Evolutionary conservation across 2,113 vertebrate species (phyloP).

Genomic region (Lophura nycthemera): DNA sequence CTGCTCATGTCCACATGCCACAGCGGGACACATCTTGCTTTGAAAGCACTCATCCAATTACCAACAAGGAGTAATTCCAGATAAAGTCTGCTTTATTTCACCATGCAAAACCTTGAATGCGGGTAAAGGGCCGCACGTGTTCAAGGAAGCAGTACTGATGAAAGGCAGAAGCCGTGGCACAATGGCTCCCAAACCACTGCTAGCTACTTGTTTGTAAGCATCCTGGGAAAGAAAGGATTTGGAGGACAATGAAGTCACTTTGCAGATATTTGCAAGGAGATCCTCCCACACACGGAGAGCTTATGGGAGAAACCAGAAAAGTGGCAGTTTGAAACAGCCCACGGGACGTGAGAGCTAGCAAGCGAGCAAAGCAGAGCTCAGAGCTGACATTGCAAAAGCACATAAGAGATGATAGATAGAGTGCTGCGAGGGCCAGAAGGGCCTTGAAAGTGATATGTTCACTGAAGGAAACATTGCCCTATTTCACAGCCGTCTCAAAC

Average conservation of each 20-base stretch:
- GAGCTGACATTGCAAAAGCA: slow-evolving; percentile 43
- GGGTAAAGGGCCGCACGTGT: rapidly evolving
- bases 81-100: background rate
- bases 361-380: background rate
- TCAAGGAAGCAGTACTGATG: rapidly evolving
- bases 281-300: slow-evolving; percentile 36
- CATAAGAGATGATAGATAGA: slow-evolving; percentile 38
- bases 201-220: background rate
- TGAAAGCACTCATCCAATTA: background rate
- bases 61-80: background rate
- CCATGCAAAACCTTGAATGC: background rate
- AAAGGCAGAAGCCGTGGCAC: rapidly evolving
- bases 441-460: slow-evolving; percentile 13
- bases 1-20: rapidly evolving
- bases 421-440: background rate
- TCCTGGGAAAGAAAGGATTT: slow-evolving; percentile 16
- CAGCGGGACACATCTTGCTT: rapidly evolving
- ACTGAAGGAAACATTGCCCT: slow-evolving; percentile 17
- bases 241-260: slow-evolving; percentile 12
- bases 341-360: slow-evolving; percentile 7
- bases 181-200: background rate
- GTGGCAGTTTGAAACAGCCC: slow-evolving; percentile 50
- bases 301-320: slow-evolving; percentile 31
- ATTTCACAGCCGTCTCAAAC: background rate
- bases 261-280: background rate